Conservation (phyloP, 2,797 vertebrate species). For the Ptychobarbus kaznakovi region DNA sequence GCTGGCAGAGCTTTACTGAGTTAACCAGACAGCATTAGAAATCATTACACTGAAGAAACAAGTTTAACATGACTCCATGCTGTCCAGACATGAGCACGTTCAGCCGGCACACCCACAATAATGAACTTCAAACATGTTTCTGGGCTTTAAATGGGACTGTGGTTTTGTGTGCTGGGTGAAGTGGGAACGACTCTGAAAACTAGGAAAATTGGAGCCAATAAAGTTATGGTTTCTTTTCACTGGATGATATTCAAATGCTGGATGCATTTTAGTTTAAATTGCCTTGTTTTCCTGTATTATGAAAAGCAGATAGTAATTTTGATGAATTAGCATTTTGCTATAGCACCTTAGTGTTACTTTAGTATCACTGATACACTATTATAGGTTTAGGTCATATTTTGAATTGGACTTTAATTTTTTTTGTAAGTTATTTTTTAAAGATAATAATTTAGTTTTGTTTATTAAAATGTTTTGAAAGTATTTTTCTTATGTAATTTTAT, state of each 20-base stretch:
- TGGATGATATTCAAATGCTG: not conserved
- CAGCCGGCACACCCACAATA: not conserved
- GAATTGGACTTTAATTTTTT: not conserved
- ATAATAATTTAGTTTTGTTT: no score
- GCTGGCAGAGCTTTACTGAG: conserved; percentile 2
- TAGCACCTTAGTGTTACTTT: not conserved
- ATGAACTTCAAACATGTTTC: conserved; percentile 9
- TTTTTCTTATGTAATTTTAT: not conserved
- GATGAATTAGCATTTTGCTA: not conserved
- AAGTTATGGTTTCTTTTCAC: not conserved
- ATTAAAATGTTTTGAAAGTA: no score
- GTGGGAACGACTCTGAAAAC: not conserved
- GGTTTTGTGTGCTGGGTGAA: not conserved
- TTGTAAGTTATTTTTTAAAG: no score
- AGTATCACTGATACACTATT: not conserved
- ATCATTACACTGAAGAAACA: not conserved
- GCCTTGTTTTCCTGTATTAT: not conserved
- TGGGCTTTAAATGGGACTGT: not conserved
- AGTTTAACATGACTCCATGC: not conserved
- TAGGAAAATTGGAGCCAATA: not conserved
- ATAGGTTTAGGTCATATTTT: not conserved
- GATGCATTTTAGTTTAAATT: not conserved
- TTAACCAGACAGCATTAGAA: not conserved
- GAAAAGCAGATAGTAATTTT: not conserved
- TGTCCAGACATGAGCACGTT: not conserved